Base-by-base conservation (phyloP, 1,140 invertebrate species). In the Psilanteris sp. region DNA sequence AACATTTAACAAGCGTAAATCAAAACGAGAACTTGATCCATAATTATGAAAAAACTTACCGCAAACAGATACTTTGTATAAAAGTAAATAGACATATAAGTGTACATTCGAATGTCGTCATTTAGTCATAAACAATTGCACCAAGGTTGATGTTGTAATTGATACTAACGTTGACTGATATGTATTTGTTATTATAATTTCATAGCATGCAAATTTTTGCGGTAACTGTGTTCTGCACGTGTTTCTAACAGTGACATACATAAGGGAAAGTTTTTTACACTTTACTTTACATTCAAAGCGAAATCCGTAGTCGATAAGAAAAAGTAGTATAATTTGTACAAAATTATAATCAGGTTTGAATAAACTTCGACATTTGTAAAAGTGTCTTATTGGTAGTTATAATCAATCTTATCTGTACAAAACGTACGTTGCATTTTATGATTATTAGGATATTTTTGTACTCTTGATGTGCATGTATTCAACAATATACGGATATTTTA, bases 121-220 rank as follows among this genome's bases (percentile, higher is more conserved):
- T 62, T 68, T 50, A 50, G 41, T 68, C 48, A 64, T 75, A 62
- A 68, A 62, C 62, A 68, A 64, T 75, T 75, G 62, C 48, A 34
- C 50, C 62, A 75, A 75, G 72, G 72, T 68, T 75, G 72, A 68
- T 68, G 46, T 62, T 57, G 72, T 68, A 68, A 75, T 68, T 75
- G 72, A 67, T 74, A 67, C 13, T 4, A 13, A 37, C 11, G 15
- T 6, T 16, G 43, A 29, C 31, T 54, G 37, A 26, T 54, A 66
- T 27, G 8, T 24, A 68, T 75, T 68, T 68, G 39, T 68, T 62
- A 62, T 62, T 75, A 75, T 55, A 68, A 75, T 68, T 62, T 26
- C 41, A 55, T 37, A 62, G 62, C 43, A 68, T 68, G 62, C 39
- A 62, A 62, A 75, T 62, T 75, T 75, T 55, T 54, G 20, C 16